Base-by-base conservation (phyloP, 2,113 vertebrate genomes). In the Megaptera novaeangliae region DNA sequence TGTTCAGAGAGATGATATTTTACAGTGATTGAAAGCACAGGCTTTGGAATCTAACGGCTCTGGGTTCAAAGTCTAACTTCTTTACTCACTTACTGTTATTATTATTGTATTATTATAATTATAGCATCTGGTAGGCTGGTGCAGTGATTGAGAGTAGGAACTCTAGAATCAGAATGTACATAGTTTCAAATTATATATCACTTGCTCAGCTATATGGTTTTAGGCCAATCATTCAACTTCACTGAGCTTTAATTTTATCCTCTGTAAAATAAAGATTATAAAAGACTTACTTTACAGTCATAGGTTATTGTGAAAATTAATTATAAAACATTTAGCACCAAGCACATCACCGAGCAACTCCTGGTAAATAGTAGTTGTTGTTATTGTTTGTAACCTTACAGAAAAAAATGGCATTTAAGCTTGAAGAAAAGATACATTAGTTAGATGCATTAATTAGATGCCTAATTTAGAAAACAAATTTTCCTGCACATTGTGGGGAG, bases 301-400 rank as follows among this genome's bases (percentile, higher is more conserved):
- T 57, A 89, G 27, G 27, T 84, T 89, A 72, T 91, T 95, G 29
- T 82, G 36, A 95, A 93, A 96, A 93, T 89, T 89, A 89, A 81
- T 92, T 77, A 29, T 90, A 90, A 87, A 91, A 39, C 71, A 75
- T 23, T 86, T 89, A 84, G 59, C 55, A 89, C 36, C 89, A 83
- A 72, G 2, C 57, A 74, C 34, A 39, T 80, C 21, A 66, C 11
- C 5, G 10, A 72, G 27, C 23, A 80, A 82, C 12, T 96, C 83
- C 85, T 94, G 8, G n/a, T 81, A 63, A 74, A 74, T 74, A 69
- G 34, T 94, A 64, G 25, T 80, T 66, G 25, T 80, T 72, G 18
- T 72, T 91, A 18, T 63, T 89, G 34, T 59, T 81, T 61, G 3
- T 86, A 93, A 93, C 25, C 39, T 93, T 71, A 64, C n/a, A 68